Evolutionary conservation across 2,888 invertebrate species (phyloP).

Genomic region (Hypomecis punctinalis): DNA sequence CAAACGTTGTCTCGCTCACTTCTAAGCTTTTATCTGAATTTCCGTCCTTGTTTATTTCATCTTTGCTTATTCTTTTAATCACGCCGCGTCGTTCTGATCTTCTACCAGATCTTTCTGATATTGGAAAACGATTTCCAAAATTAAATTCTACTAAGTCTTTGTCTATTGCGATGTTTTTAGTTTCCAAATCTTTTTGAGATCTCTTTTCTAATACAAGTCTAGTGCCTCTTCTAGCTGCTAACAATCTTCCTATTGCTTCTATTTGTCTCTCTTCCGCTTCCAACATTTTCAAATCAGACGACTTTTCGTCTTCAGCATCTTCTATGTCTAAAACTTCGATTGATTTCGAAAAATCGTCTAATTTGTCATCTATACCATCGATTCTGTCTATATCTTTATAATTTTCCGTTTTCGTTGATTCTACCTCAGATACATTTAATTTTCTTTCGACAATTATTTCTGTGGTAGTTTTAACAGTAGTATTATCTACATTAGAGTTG

Average conservation of each 20-base stretch:
- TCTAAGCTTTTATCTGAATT: conserved; percentile 71
- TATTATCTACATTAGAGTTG: conserved; percentile 47
- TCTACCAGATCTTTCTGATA: conserved; percentile 68
- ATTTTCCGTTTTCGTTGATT: conserved; percentile 54
- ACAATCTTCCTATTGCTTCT: conserved; percentile 77
- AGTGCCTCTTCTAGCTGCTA: conserved; percentile 72
- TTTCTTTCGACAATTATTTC: conserved; percentile 45
- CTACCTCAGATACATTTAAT: conserved; percentile 57
- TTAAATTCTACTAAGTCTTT: conserved; percentile 70
- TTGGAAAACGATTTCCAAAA: conserved; percentile 71
- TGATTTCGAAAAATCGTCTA: conserved; percentile 72
- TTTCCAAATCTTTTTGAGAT: conserved; percentile 73
- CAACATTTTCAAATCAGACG: conserved; percentile 69
- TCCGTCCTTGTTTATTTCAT: conserved; percentile 72
- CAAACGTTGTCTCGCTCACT: conserved; percentile 78
- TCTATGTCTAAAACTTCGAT: conserved; percentile 79
- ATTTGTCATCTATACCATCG: conserved; percentile 76
- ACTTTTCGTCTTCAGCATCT: conserved; percentile 70
- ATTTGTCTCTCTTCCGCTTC: conserved; percentile 81
- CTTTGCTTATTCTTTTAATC: conserved; percentile 75
- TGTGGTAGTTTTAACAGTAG: conserved; percentile 39
- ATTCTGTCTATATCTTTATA: conserved; percentile 58
- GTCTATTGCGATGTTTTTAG: conserved; percentile 70
- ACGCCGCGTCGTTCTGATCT: conserved; percentile 72
- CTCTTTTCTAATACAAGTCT: conserved; percentile 73